A percentile compares a stretch with the other conserved stretches of the same genome.
Evolutionary conservation across 1,140 invertebrate genomes (phyloP).

Genomic region (Drosophila setifemur): DNA sequence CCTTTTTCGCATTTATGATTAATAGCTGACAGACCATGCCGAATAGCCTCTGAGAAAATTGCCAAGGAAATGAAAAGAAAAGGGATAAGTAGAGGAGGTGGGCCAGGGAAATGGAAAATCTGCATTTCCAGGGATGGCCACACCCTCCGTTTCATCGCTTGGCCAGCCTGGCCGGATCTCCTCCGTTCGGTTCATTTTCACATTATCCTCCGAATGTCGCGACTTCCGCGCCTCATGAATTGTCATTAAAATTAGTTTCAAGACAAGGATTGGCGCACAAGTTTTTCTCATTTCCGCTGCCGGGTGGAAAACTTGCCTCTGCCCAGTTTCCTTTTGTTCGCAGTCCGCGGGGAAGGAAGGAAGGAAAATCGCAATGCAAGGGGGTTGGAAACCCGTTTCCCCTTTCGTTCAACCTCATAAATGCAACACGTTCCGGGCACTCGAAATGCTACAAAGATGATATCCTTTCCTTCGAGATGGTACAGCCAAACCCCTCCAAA

Average conservation of each 20-base stretch:
- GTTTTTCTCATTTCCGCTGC: conserved; percentile 71
- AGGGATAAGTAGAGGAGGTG: background rate
- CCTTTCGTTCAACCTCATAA: conserved; percentile 55
- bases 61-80: conserved; percentile 17
- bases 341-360: background rate
- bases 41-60: conserved; percentile 35
- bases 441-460: conserved; percentile 22
- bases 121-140: conserved; percentile 37
- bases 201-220: conserved; percentile 39
- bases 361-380: background rate
- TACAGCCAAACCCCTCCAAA: conserved; percentile 16
- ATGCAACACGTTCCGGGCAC: conserved; percentile 70
- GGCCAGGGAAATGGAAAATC: conserved; percentile 42
- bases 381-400: conserved; percentile 56
- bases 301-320: conserved; percentile 61
- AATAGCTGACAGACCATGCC: conserved; percentile 34
- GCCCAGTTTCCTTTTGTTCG: conserved; percentile 64
- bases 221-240: conserved; percentile 61
- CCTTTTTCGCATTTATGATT: conserved; percentile 38
- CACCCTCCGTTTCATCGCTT: conserved; percentile 14
- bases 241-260: conserved; percentile 81
- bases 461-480: conserved; percentile 26
- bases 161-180: background rate
- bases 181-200: conserved; percentile 29
- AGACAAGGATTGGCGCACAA: conserved; percentile 47